Percentiles rank a stretch among this genome's conserved stretches.
phyloP scores from a whole-genome alignment of 2,113 vertebrate species.

The Globicephala melas region DNA sequence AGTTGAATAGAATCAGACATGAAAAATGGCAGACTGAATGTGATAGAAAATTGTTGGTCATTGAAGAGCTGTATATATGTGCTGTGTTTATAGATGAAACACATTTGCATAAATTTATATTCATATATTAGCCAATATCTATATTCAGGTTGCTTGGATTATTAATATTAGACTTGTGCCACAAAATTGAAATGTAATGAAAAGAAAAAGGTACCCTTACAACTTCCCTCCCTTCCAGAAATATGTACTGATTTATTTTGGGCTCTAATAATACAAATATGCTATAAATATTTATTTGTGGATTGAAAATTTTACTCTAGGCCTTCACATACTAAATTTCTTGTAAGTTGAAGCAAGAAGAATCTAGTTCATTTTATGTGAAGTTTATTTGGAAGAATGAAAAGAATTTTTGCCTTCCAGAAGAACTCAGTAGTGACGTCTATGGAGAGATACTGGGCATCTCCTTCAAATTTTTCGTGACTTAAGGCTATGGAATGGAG shows the following conservation, averaged over 20 bases:
- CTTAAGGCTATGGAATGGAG: background rate
- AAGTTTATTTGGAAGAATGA: slow-evolving; percentile 31
- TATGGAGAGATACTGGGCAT: background rate
- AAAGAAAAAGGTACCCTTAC: background rate
- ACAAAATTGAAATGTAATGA: background rate
- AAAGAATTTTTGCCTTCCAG: background rate
- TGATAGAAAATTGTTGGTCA: background rate
- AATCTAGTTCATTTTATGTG: background rate
- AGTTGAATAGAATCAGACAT: background rate
- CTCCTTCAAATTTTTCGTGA: background rate
- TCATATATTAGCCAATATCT: background rate
- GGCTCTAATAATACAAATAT: background rate
- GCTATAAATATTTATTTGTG: background rate
- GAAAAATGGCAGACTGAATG: background rate
- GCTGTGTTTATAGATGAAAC: background rate
- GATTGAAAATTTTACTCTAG: background rate
- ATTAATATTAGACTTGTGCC: background rate
- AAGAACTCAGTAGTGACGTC: background rate
- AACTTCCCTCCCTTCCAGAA: background rate
- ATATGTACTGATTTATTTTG: slow-evolving; percentile 37
- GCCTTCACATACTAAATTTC: background rate
- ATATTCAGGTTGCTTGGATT: background rate
- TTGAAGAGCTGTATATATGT: background rate
- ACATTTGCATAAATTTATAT: background rate
- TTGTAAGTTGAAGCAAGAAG: background rate